A percentile compares a stretch with the other conserved stretches of the same genome.
Evolutionary conservation across 2,888 invertebrate genomes (phyloP).

Genomic region (Heliconius sara): DNA sequence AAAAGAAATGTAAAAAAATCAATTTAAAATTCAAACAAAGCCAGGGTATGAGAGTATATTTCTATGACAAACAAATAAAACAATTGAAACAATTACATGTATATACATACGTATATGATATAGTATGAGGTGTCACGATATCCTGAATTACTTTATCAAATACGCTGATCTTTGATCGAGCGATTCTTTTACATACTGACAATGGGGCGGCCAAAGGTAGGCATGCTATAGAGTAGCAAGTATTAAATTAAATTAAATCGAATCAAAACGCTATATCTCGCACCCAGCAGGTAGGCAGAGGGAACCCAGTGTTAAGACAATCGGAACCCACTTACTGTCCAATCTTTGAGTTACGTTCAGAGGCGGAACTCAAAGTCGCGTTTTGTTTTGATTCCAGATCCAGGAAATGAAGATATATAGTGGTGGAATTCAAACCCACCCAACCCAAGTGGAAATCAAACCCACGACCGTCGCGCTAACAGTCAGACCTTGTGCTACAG

Average conservation of each 20-base stretch:
- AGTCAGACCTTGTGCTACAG: background rate
- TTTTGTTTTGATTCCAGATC: background rate
- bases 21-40: too few species aligned
- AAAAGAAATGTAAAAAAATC: too few species aligned
- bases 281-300: too few species aligned
- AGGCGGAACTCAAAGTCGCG: background rate
- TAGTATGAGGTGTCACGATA: background rate
- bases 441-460: background rate
- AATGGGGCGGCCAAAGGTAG: background rate
- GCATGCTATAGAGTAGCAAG: background rate
- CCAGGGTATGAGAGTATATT: background rate
- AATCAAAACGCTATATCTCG: too few species aligned
- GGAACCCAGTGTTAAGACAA: too few species aligned
- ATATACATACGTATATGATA: background rate
- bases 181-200: conserved; percentile 15
- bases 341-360: background rate
- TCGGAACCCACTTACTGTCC: too few species aligned
- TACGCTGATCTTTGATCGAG: conserved; percentile 29
- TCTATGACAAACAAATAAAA: conserved; percentile 10
- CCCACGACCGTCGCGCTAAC: background rate
- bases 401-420: background rate
- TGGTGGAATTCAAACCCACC: too few species aligned
- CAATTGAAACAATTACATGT: conserved; percentile 12
- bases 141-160: conserved; percentile 21
- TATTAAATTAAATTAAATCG: too few species aligned